phyloP scores from a whole-genome alignment of 2,888 invertebrate genomes.

The Drosophila infuscata region DNA sequence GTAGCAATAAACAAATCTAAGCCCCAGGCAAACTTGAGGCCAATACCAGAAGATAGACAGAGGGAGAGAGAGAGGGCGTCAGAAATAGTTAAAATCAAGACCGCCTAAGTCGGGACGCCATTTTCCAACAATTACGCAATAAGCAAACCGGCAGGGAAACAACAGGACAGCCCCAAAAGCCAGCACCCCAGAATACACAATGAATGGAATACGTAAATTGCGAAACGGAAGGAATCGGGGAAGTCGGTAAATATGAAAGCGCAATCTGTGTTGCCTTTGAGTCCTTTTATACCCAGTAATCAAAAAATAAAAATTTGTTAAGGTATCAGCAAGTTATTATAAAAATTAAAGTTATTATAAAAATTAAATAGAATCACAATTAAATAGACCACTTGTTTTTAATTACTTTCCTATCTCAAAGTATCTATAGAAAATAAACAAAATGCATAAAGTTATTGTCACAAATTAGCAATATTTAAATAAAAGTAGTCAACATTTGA shows the following conservation, averaged over 20 bases:
- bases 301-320: background rate
- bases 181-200: slow-evolving; percentile 28
- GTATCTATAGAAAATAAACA: background rate
- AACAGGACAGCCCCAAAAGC: background rate
- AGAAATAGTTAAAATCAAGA: slow-evolving; percentile 49
- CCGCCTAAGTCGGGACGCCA: slow-evolving; percentile 46
- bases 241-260: slow-evolving; percentile 56
- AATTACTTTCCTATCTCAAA: background rate
- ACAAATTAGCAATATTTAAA: background rate
- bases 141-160: slow-evolving; percentile 36
- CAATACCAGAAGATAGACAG: background rate
- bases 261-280: slow-evolving; percentile 37
- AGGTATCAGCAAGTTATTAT: background rate
- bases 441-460: background rate
- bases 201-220: slow-evolving; percentile 61
- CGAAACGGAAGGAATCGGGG: slow-evolving; percentile 42
- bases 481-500: background rate
- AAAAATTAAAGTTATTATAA: background rate
- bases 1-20: slow-evolving; percentile 50
- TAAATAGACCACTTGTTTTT: background rate
- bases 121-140: slow-evolving; percentile 71
- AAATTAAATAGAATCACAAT: background rate
- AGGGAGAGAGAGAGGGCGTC: background rate
- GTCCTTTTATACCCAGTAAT: slow-evolving; percentile 24
- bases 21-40: slow-evolving; percentile 26